Percentiles rank a stretch among this genome's conserved stretches.
Conservation (phyloP, 2,888 invertebrate genomes). For the Athalia cordata region DNA sequence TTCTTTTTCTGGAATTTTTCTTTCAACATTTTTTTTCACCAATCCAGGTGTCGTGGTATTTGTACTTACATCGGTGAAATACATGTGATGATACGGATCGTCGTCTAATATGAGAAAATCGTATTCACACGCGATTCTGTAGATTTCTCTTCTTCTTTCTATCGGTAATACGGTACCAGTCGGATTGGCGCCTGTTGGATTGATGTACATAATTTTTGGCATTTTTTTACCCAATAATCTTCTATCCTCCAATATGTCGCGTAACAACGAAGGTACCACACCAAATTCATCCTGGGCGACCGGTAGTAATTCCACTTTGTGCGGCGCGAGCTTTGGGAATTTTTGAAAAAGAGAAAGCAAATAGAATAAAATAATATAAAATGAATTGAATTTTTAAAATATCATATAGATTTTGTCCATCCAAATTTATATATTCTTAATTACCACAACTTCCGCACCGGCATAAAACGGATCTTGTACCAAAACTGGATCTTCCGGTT, state of each 20-base stretch:
- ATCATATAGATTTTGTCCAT: not conserved
- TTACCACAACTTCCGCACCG: constrained; percentile 80
- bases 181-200: constrained; percentile 87
- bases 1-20: too few species aligned
- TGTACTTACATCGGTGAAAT: constrained; percentile 78
- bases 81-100: constrained; percentile 88
- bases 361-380: not conserved
- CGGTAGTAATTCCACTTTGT: constrained; percentile 79
- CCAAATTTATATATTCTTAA: not conserved
- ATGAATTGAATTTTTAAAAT: too few species aligned
- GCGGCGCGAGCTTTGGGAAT: constrained; percentile 77
- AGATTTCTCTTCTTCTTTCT: constrained; percentile 81
- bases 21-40: too few species aligned
- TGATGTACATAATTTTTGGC: constrained; percentile 84
- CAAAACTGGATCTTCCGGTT: constrained; percentile 82
- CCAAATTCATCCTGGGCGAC: constrained; percentile 83
- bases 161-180: constrained; percentile 82
- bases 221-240: constrained; percentile 74
- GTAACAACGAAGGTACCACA: constrained; percentile 78
- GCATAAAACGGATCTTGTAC: constrained; percentile 84
- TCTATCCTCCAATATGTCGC: constrained; percentile 76
- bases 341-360: not conserved
- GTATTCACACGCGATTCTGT: constrained; percentile 84
- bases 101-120: constrained; percentile 88
- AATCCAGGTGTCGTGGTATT: not conserved